Conservation (phyloP, 2,113 vertebrate species). For the Phalacrocorax brasilianus region DNA sequence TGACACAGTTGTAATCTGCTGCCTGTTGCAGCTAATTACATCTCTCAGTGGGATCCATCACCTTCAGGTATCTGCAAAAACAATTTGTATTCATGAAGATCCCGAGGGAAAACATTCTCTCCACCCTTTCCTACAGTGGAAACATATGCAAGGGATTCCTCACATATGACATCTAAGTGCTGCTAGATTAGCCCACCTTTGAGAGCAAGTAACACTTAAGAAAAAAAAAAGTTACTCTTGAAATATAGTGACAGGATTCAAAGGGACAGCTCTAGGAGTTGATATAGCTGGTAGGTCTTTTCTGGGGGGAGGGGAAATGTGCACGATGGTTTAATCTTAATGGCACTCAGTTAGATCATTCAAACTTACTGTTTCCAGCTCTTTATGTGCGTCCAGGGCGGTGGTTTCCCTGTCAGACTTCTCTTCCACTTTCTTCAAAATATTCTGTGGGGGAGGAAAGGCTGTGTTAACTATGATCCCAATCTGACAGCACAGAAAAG, state of each 20-base stretch:
- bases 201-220: not conserved
- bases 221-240: not conserved
- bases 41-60: not conserved
- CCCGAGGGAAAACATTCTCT: not conserved
- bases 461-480: not conserved
- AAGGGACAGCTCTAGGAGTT: not conserved
- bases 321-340: not conserved
- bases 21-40: conserved; percentile 4
- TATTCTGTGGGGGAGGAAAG: conserved; percentile 77
- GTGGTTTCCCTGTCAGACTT: conserved; percentile 85
- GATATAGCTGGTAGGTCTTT: not conserved
- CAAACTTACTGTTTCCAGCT: conserved; percentile 87
- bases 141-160: not conserved
- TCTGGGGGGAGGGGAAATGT: not conserved
- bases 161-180: not conserved
- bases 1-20: not conserved
- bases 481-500: not conserved
- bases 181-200: not conserved
- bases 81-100: not conserved
- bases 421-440: conserved; percentile 92
- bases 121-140: not conserved
- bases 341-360: not conserved
- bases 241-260: not conserved
- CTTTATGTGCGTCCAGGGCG: conserved; percentile 88
- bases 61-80: conserved; percentile 29